phyloP scores from a whole-genome alignment of 2,113 vertebrate genomes.

The Podocnemis expansa region DNA sequence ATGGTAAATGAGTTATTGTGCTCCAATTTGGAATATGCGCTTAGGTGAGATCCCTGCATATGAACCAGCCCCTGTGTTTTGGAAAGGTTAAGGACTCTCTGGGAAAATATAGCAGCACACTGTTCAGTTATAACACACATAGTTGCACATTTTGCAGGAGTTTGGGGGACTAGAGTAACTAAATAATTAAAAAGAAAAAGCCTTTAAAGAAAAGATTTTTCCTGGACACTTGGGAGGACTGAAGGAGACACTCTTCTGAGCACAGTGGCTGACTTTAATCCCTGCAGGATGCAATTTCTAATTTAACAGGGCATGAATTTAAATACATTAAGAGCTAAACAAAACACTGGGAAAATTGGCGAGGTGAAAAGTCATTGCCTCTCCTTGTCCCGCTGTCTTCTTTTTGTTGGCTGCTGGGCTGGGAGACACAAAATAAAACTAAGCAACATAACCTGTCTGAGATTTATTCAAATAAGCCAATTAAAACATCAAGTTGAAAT shows the following conservation, averaged over 20 bases:
- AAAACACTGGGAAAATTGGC: constrained; percentile 52
- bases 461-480: constrained; percentile 80
- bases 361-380: constrained; percentile 68
- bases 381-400: constrained; percentile 70
- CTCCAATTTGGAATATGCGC: not conserved
- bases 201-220: not conserved
- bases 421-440: constrained; percentile 65
- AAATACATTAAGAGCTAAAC: constrained; percentile 68
- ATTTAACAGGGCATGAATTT: constrained; percentile 70
- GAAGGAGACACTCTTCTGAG: not conserved
- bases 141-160: not conserved
- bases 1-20: not conserved
- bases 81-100: not conserved
- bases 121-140: accelerated
- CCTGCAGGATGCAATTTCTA: constrained; percentile 23
- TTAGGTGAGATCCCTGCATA: not conserved
- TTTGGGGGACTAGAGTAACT: too few species aligned
- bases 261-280: not conserved
- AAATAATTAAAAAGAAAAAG: not conserved
- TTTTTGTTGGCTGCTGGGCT: constrained; percentile 69
- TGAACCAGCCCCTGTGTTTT: not conserved
- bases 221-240: not conserved
- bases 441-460: constrained; percentile 74
- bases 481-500: constrained; percentile 76
- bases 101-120: not conserved